A percentile compares a stretch with the other conserved stretches of the same genome.
Evolutionary conservation across 1,140 invertebrate genomes (phyloP).

Genomic region (Latrodectus geometricus): DNA sequence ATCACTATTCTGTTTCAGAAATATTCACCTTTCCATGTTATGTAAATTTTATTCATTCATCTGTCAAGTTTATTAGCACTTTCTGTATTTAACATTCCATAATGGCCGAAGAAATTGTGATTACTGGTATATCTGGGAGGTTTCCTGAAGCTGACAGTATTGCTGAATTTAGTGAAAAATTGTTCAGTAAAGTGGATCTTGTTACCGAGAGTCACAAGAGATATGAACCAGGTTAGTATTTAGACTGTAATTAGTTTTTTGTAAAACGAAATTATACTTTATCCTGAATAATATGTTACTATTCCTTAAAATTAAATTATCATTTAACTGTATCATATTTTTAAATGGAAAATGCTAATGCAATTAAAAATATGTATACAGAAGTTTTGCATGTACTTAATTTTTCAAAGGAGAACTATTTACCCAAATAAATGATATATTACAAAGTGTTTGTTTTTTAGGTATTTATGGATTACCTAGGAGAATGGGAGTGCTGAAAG

Average conservation of each 20-base stretch:
- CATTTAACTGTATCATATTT: too few species aligned
- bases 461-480: slow-evolving; percentile 84
- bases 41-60: slow-evolving; percentile 37
- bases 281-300: too few species aligned
- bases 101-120: slow-evolving; percentile 78
- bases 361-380: too few species aligned
- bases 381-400: not conserved
- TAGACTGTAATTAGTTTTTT: not conserved
- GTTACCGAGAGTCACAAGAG: slow-evolving; percentile 87
- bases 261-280: not conserved
- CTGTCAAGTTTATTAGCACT: not conserved
- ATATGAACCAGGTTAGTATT: slow-evolving; percentile 77
- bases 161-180: slow-evolving; percentile 87
- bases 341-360: too few species aligned
- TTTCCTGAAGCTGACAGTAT: slow-evolving; percentile 88
- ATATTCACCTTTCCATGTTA: not conserved
- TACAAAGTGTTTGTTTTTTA: slow-evolving; percentile 62
- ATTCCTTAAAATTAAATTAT: too few species aligned
- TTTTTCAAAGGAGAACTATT: not conserved
- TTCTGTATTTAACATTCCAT: slow-evolving; percentile 18
- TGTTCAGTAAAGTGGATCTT: slow-evolving; percentile 89
- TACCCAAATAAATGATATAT: not conserved
- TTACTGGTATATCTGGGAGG: slow-evolving; percentile 89
- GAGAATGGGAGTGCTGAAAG: slow-evolving; percentile 89
- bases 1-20: slow-evolving; percentile 5